Evolutionary conservation across 2,113 vertebrate species (phyloP), one percentile per base, ranked within the genome.

Genomic region (Barbus barbus): DNA sequence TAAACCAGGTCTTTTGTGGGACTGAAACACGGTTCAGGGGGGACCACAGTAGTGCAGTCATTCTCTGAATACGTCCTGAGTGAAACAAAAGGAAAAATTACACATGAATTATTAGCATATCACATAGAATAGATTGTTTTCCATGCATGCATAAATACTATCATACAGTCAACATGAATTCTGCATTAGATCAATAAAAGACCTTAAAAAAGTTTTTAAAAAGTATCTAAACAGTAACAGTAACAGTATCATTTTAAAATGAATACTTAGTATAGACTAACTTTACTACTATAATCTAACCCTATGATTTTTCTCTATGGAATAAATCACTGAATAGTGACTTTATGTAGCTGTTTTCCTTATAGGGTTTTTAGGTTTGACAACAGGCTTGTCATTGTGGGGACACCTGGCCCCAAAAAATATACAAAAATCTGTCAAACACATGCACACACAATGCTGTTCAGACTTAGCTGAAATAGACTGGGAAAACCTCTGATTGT

Each of bases 1-100:
- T 97, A 98, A 0, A 95, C 95, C 77, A 96, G 94, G 87, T 98
- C 97, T 94, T 99, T 99, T 86, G 96, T 98, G 89, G 97, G 97
- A 92, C 97, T 99, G 91, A 96, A 97, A 90, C 96, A 97, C 89
- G 95, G 95, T 86, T 98, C 96, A 78, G 93, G 89, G 83, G 94
- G 93, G 85, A 94, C 92, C 90, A 97, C 92, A 90, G 95, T 95
- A 87, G 96, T 95, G 88, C 96, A 97, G 93, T 99, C 98, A 78
- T 96, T 98, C 94, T 99, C 98, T 82, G 97, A 96, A 90, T 96
- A 97, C 56, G 97, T 95, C 96, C 98, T 99, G 92, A 11, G 75
- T 83, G 81, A 84, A 28, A 84, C 14, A 87, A 28, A 82, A 12
- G 77, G 65, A 18, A 74, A 26, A 72, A 9, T 36, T 24, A 36